Conservation (phyloP, 2,888 invertebrate species). For the Penaeus monodon region DNA sequence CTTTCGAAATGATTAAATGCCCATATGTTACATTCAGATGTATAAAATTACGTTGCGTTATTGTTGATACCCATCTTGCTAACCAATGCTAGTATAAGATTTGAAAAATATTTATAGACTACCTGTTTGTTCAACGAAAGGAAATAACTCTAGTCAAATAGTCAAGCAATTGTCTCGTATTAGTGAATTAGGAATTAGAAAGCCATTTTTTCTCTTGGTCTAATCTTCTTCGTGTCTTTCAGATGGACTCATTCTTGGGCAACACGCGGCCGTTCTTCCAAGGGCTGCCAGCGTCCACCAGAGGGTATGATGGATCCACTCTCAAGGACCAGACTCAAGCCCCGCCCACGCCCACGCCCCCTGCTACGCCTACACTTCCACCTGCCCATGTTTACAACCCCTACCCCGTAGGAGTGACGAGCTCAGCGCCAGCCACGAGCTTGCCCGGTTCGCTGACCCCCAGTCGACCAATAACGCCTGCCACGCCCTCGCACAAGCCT, state of each 20-base stretch:
- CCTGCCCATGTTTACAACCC: constrained; percentile 44
- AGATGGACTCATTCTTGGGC: constrained; percentile 58
- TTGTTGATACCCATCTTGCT: no score
- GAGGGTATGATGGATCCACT: constrained; percentile 48
- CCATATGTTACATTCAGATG: no score
- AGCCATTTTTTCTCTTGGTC: no score
- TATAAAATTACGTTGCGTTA: no score
- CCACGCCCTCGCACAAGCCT: constrained; percentile 49
- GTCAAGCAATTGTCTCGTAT: no score
- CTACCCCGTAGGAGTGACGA: constrained; percentile 13
- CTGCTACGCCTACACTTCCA: constrained; percentile 53
- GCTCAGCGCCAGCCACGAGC: constrained; percentile 35
- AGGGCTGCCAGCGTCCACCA: constrained; percentile 50
- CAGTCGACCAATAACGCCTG: constrained; percentile 52
- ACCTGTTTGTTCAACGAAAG: no score
- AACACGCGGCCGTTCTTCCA: constrained; percentile 55
- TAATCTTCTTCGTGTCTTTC: background rate
- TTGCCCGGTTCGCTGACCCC: constrained; percentile 40
- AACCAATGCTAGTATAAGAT: no score
- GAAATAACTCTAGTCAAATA: no score
- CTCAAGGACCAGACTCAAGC: constrained; percentile 42
- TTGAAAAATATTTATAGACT: no score
- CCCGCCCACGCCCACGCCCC: constrained; percentile 56
- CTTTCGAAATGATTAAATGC: no score
- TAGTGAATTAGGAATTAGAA: no score